Conservation (phyloP, 92 coral and sea anemone genomes). For the Palythoa grandiflora region DNA sequence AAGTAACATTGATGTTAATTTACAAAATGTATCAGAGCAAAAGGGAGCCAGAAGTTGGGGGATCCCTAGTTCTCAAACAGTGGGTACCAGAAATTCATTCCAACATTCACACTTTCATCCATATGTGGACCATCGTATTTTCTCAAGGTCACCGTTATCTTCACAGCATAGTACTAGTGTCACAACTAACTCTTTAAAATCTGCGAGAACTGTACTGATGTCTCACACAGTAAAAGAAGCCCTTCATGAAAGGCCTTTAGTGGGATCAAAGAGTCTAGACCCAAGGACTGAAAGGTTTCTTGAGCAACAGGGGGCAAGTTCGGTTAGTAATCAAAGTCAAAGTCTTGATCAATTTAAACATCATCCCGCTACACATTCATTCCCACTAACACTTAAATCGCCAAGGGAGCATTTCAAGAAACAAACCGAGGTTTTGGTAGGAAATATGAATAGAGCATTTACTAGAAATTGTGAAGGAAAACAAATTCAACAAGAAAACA, state of each 20-base stretch:
- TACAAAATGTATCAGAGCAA: neutral
- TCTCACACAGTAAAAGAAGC: neutral
- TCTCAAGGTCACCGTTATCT: constrained; percentile 5
- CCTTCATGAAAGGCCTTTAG: neutral
- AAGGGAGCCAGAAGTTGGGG: neutral
- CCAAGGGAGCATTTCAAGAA: neutral
- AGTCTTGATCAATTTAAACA: neutral
- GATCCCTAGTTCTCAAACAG: neutral
- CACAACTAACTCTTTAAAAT: neutral
- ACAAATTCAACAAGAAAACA: neutral
- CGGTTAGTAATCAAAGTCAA: neutral
- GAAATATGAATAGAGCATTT: neutral
- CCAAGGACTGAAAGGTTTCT: neutral
- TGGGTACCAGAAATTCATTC: neutral
- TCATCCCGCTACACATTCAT: neutral
- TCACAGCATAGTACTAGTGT: neutral
- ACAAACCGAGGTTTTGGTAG: neutral
- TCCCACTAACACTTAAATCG: neutral
- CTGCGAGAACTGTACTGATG: neutral
- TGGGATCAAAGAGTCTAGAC: neutral
- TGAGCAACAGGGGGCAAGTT: neutral
- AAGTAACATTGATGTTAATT: neutral
- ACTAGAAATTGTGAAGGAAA: neutral
- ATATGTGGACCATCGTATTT: neutral
- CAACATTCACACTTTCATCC: constrained; percentile 4